Conservation (phyloP, 2,888 invertebrate genomes). For the Arrhopalites spinosus region DNA sequence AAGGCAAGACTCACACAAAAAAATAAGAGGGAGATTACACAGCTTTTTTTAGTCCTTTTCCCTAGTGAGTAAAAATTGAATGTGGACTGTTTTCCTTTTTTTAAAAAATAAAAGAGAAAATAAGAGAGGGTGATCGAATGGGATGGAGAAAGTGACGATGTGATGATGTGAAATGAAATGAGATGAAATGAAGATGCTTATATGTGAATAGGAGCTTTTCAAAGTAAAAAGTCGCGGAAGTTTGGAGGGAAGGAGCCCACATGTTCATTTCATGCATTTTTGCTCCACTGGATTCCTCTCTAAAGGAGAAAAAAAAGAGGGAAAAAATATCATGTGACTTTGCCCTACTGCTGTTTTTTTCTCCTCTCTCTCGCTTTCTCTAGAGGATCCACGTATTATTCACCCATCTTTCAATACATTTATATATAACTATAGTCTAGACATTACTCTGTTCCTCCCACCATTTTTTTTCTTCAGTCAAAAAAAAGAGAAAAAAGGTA, state of each 20-base stretch:
- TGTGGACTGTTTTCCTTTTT: no score
- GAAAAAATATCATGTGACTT: slow-evolving; percentile 15
- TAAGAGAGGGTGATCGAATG: no score
- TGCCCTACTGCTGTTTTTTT: background rate
- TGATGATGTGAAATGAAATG: slow-evolving; percentile 39
- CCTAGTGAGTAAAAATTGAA: no score
- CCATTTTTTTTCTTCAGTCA: no score
- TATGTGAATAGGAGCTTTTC: slow-evolving; percentile 26
- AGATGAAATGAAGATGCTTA: slow-evolving; percentile 28
- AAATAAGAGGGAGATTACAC: no score
- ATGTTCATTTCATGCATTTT: slow-evolving; percentile 27
- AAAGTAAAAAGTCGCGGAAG: slow-evolving; percentile 32
- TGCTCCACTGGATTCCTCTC: slow-evolving; percentile 2
- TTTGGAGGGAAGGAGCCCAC: slow-evolving; percentile 34
- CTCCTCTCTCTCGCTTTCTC: background rate
- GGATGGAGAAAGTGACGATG: slow-evolving; percentile 9
- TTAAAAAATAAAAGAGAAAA: no score
- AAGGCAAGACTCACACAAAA: no score
- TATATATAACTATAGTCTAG: background rate
- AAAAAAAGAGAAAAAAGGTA: no score
- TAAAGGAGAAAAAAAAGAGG: background rate
- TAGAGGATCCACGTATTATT: background rate
- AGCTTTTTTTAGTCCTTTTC: no score
- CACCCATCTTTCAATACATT: background rate
- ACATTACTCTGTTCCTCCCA: no score